Base-by-base conservation (phyloP, 2,888 invertebrate genomes). In the Lypha dubia region DNA sequence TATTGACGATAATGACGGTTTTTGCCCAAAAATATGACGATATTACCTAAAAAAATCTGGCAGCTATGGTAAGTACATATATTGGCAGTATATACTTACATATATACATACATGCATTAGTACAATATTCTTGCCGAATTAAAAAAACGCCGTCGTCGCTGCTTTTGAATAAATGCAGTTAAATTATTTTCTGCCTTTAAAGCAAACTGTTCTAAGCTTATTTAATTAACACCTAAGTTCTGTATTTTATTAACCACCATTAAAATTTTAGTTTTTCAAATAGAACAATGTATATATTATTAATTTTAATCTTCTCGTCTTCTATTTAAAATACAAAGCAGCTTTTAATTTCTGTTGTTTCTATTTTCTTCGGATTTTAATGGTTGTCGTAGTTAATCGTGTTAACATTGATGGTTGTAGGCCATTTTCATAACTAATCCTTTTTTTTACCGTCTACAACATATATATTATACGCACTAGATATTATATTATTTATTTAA, bases 371-470 rank as follows among this genome's bases (percentile, higher is more conserved):
- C 73, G 73, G 60, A 28, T 67, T 80, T 67, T 9, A 22, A 67
- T 60, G 62, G 62, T 32, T 49, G 67, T 53, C 70, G 75, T 62
- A 46, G 62, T 68, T 67, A 68, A 65, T 79, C 80, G 80, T 73
- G 28, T 53, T 62, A 70, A 77, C 15, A 44, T 46, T 79, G 32
- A 28, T 62, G 62, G 51, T 32, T 73, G 24, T 17, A 62, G 15
- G 22, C 24, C 35, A 32, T 53, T 67, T 73, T 41, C n/a, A 13
- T 41, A 44, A 44, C 3, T 44, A 20, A 22, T 60, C 5, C 7
- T 60, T 38, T 9, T 22, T 20, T 24, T 63, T 44, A 46, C n/a
- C 6, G 22, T 44, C 3, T 41, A 51, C 11, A 13, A n/a, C 41
- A 35, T 49, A 17, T 46, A 15, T 49, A 60, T 38, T 46, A 60